Evolutionary conservation across 2,888 invertebrate species (phyloP), one percentile per base, ranked within the genome.

Genomic region (Serrognathus titanus): DNA sequence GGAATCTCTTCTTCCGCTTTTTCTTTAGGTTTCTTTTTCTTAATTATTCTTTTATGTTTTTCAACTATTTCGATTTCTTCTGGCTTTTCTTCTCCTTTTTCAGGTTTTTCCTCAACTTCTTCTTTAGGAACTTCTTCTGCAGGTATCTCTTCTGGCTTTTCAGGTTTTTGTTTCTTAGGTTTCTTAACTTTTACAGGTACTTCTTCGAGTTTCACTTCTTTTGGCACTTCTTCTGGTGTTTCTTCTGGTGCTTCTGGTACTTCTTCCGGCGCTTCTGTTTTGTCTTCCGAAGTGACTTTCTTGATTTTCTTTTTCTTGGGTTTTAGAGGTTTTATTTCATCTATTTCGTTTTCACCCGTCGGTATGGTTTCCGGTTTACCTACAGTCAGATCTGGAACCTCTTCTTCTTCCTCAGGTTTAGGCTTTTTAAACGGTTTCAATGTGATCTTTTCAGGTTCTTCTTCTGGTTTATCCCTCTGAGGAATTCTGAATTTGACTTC

Each of bases 401-500:
- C 50, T 53, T 64, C 59, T 49, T 45, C 60, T 53, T 52, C 45
- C n/a, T 62, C 58, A 8, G 63, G 46, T 61, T 50, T 72, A 5
- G 74, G 69, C 62, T 79, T 71, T 39, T 74, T 73, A 1, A 74
- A 75, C 13, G 59, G 58, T 41, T 53, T 65, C 52, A 58, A 60
- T 60, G 16, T 62, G 13, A 70, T 68, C 51, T 69, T 62, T 55
- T 69, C 69, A 58, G 61, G 61, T 53, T 67, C 66, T 37, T 63
- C 72, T 58, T 71, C 71, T 51, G 72, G 72, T 59, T 74, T 74
- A 51, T 66, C 65, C 61, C 63, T 66, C 57, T 70, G 53, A 48
- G 69, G 54, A 58, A 68, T 62, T 67, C 71, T 67, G 31, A 78
- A 77, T 62, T 78, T 79, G 8, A 78, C 68, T 56, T 79, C 79